phyloP scores from a whole-genome alignment of 2,113 vertebrate genomes.

The Suncus etruscus region DNA sequence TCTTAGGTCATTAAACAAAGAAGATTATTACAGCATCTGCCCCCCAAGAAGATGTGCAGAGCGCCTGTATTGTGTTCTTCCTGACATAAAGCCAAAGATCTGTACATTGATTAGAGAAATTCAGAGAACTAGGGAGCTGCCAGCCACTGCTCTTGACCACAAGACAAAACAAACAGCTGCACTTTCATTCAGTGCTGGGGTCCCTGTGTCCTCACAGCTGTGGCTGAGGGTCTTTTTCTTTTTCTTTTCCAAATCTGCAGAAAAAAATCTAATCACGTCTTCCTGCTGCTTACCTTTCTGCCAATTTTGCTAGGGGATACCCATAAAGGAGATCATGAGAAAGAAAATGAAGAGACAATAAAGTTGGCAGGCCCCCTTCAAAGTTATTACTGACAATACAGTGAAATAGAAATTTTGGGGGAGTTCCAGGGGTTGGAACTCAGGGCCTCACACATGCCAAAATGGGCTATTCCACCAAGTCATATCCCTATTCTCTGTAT shows the following conservation, averaged over 20 bases:
- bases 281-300: constrained; percentile 47
- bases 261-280: constrained; percentile 43
- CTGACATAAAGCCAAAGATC: constrained; percentile 23
- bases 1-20: neutral
- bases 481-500: neutral
- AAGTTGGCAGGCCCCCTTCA: no score
- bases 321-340: no score
- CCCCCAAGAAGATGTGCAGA: neutral
- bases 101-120: constrained; percentile 43
- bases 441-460: no score
- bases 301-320: constrained; percentile 42
- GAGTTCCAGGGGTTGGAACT: no score
- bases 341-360: no score
- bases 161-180: constrained; percentile 44
- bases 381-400: neutral
- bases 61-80: constrained; percentile 27
- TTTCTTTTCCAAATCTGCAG: constrained; percentile 6
- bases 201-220: constrained; percentile 39
- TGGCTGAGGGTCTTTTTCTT: constrained; percentile 20
- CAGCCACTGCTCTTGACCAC: constrained; percentile 43
- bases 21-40: neutral
- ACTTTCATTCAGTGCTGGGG: constrained; percentile 40
- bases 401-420: neutral
- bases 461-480: no score
- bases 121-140: constrained; percentile 3